These are phyloP conservation scores for Andricus grossulariae DNA, from an alignment of 1,140 invertebrate genomes.

Conservation along the genomic window DNA sequence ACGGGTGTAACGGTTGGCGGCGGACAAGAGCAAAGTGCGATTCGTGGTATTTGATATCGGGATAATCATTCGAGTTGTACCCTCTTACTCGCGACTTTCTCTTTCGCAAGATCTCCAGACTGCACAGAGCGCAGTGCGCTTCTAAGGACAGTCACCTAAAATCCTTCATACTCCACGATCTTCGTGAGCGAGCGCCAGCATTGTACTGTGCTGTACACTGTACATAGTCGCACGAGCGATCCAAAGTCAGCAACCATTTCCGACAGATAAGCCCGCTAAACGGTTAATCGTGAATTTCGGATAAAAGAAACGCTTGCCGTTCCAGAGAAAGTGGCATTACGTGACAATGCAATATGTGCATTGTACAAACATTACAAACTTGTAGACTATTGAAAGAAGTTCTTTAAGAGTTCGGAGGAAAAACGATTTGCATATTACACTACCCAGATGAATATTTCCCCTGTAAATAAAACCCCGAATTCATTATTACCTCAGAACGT, in stretches of 20 bases:
- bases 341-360: constrained; percentile 13
- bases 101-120: constrained; percentile 64
- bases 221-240: neutral
- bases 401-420: neutral
- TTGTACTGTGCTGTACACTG: neutral
- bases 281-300: constrained; percentile 22
- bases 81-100: constrained; percentile 67
- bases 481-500: no score
- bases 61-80: constrained; percentile 69
- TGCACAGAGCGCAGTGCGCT: constrained; percentile 46
- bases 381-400: neutral
- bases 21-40: constrained; percentile 70
- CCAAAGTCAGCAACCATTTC: constrained; percentile 16
- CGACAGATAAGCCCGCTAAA: constrained; percentile 21
- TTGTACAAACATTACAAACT: neutral
- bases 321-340: constrained; percentile 14
- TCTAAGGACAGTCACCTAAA: constrained; percentile 55
- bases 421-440: no score
- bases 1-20: constrained; percentile 61
- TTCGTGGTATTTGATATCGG: constrained; percentile 76
- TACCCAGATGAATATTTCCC: no score
- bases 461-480: no score
- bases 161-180: constrained; percentile 46
- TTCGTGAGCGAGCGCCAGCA: constrained; percentile 2
- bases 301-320: neutral